Conservation (phyloP, 1,140 invertebrate genomes). For the Zaprionus tsacasi region DNA sequence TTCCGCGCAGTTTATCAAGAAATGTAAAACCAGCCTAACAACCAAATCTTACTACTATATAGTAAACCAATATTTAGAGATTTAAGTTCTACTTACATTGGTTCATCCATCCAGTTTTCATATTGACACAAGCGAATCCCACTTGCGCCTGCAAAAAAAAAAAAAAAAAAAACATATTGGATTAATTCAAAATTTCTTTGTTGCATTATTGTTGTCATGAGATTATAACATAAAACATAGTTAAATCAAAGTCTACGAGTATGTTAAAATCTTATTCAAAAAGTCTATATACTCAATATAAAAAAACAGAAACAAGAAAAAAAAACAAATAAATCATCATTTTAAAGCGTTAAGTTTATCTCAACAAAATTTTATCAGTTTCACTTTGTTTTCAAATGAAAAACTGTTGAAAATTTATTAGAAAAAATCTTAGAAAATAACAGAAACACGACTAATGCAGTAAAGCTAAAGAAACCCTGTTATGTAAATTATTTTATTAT, state of each 20-base stretch:
- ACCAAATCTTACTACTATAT: constrained; percentile 17
- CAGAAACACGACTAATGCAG: constrained; percentile 33
- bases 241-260: constrained; percentile 56
- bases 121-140: constrained; percentile 38
- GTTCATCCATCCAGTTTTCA: constrained; percentile 46
- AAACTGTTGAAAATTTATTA: constrained; percentile 65
- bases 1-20: constrained; percentile 42
- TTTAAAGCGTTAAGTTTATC: constrained; percentile 67
- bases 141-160: constrained; percentile 32
- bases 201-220: constrained; percentile 70
- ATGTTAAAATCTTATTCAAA: constrained; percentile 57
- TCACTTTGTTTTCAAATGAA: constrained; percentile 35
- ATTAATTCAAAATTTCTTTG: constrained; percentile 47
- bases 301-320: constrained; percentile 34
- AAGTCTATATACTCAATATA: constrained; percentile 73
- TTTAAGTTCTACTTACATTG: constrained; percentile 64
- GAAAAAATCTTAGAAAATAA: constrained; percentile 52
- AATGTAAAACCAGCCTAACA: constrained; percentile 22
- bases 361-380: constrained; percentile 37
- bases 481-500: constrained; percentile 83
- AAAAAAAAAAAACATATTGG: constrained; percentile 20
- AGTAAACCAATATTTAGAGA: constrained; percentile 45
- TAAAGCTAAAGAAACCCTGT: constrained; percentile 60
- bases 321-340: constrained; percentile 49
- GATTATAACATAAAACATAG: constrained; percentile 36